phyloP scores from a whole-genome alignment of 2,797 vertebrate genomes.

The Otus scops region DNA sequence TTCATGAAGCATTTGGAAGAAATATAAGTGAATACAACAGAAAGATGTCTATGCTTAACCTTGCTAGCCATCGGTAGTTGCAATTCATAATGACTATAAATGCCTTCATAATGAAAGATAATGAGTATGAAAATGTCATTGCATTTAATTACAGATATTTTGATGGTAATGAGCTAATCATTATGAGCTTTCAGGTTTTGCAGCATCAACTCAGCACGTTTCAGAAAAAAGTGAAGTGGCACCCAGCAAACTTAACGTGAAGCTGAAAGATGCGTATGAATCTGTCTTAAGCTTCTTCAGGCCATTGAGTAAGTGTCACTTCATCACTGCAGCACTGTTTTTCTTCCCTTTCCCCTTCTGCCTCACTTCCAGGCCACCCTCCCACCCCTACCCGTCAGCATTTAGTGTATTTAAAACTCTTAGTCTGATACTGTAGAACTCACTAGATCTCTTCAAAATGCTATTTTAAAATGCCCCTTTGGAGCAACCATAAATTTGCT shows the following conservation, averaged over 20 bases:
- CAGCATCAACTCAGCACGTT: neutral
- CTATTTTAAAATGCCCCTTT: neutral
- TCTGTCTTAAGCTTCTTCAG: conserved; percentile 36
- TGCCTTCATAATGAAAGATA: conserved; percentile 35
- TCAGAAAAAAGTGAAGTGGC: neutral
- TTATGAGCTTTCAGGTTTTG: conserved; percentile 15
- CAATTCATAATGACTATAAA: conserved; percentile 32
- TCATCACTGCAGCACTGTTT: neutral
- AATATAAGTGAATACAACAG: neutral
- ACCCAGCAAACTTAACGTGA: neutral
- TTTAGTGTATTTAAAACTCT: neutral
- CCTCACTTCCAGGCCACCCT: neutral
- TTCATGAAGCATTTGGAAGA: conserved; percentile 45
- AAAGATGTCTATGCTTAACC: conserved; percentile 28
- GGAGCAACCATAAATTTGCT: neutral
- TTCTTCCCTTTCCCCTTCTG: neutral
- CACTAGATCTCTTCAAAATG: neutral
- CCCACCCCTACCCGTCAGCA: neutral
- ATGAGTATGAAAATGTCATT: conserved; percentile 45
- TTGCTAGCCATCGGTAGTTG: conserved; percentile 29
- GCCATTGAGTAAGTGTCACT: conserved; percentile 71
- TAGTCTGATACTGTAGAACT: neutral
- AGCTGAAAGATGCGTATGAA: neutral
- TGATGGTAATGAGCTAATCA: conserved; percentile 53
- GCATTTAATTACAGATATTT: conserved; percentile 30